These are phyloP conservation scores for Lepidurus couesii DNA, from an alignment of 1,140 invertebrate species.

Conservation along the genomic window DNA sequence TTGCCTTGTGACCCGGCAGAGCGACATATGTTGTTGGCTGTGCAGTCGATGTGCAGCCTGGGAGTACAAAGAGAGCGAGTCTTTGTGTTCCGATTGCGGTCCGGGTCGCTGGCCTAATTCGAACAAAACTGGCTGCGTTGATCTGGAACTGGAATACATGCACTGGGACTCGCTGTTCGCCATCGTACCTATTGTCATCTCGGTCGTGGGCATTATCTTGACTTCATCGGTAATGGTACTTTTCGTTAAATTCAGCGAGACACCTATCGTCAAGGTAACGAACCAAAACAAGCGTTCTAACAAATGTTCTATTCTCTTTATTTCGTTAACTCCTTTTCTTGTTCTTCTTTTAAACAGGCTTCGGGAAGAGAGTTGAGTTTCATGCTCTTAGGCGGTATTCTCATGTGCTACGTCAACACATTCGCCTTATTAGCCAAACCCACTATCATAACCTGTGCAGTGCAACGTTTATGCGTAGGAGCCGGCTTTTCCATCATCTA, in stretches of 20 bases:
- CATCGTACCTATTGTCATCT: conserved; percentile 51
- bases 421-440: conserved; percentile 52
- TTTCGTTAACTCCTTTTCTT: neutral
- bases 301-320: neutral
- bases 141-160: conserved; percentile 52
- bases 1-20: conserved; percentile 36
- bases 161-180: conserved; percentile 52
- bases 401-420: conserved; percentile 49
- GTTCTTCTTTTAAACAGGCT: conserved; percentile 39
- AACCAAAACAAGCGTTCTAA: neutral
- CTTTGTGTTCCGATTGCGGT: conserved; percentile 54
- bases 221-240: conserved; percentile 49
- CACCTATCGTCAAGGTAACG: conserved; percentile 47
- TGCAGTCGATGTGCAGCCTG: conserved; percentile 53
- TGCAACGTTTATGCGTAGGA: conserved; percentile 55
- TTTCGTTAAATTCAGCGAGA: conserved; percentile 46
- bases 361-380: conserved; percentile 57
- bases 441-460: conserved; percentile 48
- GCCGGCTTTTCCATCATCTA: conserved; percentile 58
- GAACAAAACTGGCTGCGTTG: conserved; percentile 44
- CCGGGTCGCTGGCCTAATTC: conserved; percentile 46
- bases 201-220: conserved; percentile 50
- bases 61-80: conserved; percentile 55
- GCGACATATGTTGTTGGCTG: conserved; percentile 50
- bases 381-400: conserved; percentile 50